These are phyloP conservation scores for Mimachlamys varia DNA, from an alignment of 2,888 invertebrate genomes.

Conservation along the genomic window DNA sequence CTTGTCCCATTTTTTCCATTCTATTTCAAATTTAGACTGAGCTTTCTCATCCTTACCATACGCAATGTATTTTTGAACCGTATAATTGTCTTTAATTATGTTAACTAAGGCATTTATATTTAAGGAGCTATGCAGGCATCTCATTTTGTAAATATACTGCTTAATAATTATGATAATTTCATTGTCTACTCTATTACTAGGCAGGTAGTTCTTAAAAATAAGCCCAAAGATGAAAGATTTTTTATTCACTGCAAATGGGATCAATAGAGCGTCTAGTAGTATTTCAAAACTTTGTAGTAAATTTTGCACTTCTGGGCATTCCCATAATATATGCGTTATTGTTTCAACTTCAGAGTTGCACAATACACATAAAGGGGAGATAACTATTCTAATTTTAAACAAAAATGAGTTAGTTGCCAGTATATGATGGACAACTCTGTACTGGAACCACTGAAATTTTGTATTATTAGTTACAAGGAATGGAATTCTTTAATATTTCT, in stretches of 20 bases:
- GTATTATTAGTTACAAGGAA: background rate
- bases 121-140: background rate
- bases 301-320: background rate
- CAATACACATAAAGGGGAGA: background rate
- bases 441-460: too few relatives aligned
- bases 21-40: background rate
- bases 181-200: background rate
- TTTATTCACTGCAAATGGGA: background rate
- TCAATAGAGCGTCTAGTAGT: too few relatives aligned
- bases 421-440: too few relatives aligned
- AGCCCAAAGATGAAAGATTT: background rate
- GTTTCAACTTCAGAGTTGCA: background rate
- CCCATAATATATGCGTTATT: background rate
- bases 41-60: background rate
- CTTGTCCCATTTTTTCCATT: background rate
- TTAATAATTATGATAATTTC: background rate
- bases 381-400: too few relatives aligned
- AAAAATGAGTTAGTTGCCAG: too few relatives aligned
- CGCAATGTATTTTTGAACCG: background rate
- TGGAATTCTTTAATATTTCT: background rate
- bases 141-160: background rate
- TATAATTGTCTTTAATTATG: background rate
- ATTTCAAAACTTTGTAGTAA: background rate
- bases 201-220: background rate
- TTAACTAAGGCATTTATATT: background rate